Evolutionary conservation across 2,113 vertebrate genomes (phyloP).

Genomic region (Plecotus auritus): DNA sequence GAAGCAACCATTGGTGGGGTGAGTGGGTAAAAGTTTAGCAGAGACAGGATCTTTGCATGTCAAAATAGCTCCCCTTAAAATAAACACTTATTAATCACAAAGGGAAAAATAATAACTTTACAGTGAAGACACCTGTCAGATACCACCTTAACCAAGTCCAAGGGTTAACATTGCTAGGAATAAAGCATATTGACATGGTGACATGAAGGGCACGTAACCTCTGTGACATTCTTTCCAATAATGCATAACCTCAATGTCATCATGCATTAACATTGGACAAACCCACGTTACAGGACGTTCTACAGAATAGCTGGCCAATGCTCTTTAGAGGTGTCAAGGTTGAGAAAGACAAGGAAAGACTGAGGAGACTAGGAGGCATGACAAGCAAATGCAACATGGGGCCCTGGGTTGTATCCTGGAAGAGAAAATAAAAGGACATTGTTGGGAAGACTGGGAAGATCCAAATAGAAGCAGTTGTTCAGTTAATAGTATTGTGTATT

Average conservation of each 20-base stretch:
- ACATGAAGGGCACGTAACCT: neutral
- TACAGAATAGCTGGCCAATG: neutral
- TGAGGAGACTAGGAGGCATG: neutral
- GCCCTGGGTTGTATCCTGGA: neutral
- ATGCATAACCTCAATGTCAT: neutral
- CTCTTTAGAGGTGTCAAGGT: neutral
- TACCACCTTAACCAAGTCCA: neutral
- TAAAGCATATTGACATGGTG: neutral
- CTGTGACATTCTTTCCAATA: neutral
- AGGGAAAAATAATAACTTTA: neutral
- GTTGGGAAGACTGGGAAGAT: neutral
- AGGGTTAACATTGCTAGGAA: neutral
- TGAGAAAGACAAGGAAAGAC: neutral
- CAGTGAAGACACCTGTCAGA: neutral
- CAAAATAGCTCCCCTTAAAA: neutral
- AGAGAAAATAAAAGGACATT: neutral
- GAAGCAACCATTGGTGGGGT: neutral
- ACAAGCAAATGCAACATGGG: neutral
- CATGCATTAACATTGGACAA: neutral
- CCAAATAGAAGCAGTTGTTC: neutral
- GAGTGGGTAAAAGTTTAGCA: neutral
- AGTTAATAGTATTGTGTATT: neutral
- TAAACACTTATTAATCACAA: neutral
- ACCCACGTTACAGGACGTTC: neutral
- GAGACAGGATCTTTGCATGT: neutral